Evolutionary conservation across 2,888 invertebrate genomes (phyloP).

Genomic region (Meghimatium bilineatum): DNA sequence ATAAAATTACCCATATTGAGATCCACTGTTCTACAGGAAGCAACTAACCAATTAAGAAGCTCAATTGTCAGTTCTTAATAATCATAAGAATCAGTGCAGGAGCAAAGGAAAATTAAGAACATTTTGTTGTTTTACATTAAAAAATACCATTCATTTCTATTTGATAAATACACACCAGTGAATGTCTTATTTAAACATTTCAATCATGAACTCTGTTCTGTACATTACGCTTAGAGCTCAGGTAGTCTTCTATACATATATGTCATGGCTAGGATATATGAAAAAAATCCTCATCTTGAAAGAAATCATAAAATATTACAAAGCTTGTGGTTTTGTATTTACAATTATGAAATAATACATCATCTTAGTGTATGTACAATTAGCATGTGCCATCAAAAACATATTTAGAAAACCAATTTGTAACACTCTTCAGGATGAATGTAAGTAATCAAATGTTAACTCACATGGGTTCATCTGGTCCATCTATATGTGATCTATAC

Average conservation of each 20-base stretch:
- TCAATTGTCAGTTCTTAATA: background rate
- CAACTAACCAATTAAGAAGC: no score
- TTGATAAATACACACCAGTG: no score
- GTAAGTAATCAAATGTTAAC: background rate
- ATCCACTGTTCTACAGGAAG: no score
- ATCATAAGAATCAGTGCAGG: background rate
- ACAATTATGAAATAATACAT: background rate
- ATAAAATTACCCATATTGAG: no score
- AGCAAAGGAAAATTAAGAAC: background rate
- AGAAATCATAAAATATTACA: background rate
- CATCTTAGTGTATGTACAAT: conserved; percentile 7
- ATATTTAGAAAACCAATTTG: background rate
- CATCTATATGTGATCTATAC: no score
- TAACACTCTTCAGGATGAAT: background rate
- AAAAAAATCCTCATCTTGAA: background rate
- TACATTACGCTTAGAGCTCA: background rate
- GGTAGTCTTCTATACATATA: background rate
- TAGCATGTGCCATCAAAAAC: background rate
- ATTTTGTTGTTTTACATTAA: background rate
- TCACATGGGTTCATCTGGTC: background rate
- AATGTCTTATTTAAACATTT: background rate
- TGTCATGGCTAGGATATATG: background rate
- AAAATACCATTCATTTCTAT: no score
- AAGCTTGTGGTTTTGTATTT: background rate
- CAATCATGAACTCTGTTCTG: no score